Evolutionary conservation across 1,140 invertebrate species (phyloP), one percentile per base, ranked within the genome.

Genomic region (Varroa destructor): DNA sequence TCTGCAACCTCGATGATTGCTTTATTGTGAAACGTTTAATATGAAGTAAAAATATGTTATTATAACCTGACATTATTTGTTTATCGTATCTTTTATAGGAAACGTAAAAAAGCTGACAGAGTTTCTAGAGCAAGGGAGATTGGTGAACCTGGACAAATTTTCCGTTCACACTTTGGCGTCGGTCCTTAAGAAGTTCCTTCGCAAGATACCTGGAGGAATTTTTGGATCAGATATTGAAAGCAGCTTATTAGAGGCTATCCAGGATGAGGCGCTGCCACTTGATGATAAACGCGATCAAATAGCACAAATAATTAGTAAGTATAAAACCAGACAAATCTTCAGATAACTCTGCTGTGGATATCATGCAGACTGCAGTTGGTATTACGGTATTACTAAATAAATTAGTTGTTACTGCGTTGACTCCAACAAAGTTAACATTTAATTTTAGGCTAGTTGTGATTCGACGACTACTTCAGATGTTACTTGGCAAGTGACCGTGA

Each of bases 131-230:
- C 90, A 93, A 75, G 95, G 95, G 12, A 86, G 93, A 73, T 84
- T 96, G 74, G 90, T 97, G n/a, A 97, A 97, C 79, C 94, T 96
- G 77, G 89, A 93, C 77, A 93, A 96, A 79, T 97, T 94, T 79
- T 95, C 91, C 74, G 93, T 97, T 71, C 95, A 98, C 81, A 98
- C 95, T 55, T 93, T 98, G 77, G 94, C 95, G 42, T 96, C 93
- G 80, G 94, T 98, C 55, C 83, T 97, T 46, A 99, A 98, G 81
- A 84, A 84, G 82, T 99, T 98, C 82, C 84, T 97, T n/a, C 85
- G 94, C 72, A 96, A 97, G 84, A 87, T 98, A 76, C 94, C 95
- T 57, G 91, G 89, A 73, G 95, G 95, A 42, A 90, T 98, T 71
- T 97, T 99, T 83, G 85, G 93, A 0, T 84, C 86, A 46, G 89